phyloP scores from a whole-genome alignment of 2,888 invertebrate genomes.

The Gymnocheta viridis region DNA sequence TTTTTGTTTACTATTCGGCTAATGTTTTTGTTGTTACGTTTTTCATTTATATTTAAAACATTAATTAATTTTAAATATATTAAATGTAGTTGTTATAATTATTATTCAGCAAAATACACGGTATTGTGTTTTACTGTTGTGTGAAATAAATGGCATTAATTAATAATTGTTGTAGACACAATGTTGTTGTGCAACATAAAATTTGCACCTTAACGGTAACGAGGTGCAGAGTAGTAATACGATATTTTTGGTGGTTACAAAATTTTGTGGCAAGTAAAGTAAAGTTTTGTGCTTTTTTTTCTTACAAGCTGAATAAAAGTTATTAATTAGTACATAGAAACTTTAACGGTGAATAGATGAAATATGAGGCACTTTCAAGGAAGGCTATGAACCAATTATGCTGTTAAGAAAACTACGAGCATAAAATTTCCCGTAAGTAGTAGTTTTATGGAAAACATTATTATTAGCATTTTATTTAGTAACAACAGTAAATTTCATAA shows the following conservation, averaged over 20 bases:
- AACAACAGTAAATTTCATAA: no score
- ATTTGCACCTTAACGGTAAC: conserved; percentile 44
- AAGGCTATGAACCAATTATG: background rate
- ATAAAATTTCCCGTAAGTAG: background rate
- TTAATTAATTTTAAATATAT: conserved; percentile 59
- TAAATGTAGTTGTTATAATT: conserved; percentile 56
- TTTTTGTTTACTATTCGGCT: background rate
- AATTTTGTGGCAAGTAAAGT: background rate
- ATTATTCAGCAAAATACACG: conserved; percentile 19
- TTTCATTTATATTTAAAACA: conserved; percentile 51
- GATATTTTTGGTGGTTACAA: conserved; percentile 21
- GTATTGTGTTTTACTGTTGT: no score
- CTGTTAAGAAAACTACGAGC: background rate
- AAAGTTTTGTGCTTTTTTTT: background rate
- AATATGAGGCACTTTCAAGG: background rate
- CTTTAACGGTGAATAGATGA: conserved; percentile 19
- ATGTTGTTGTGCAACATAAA: conserved; percentile 46
- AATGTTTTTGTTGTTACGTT: conserved; percentile 16
- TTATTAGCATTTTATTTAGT: background rate
- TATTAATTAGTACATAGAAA: conserved; percentile 53
- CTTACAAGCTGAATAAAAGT: background rate
- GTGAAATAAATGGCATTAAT: conserved; percentile 63
- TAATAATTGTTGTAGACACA: conserved; percentile 51
- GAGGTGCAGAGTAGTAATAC: conserved; percentile 34
- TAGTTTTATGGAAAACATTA: background rate